Percentiles rank a stretch among this genome's conserved stretches.
phyloP scores from a whole-genome alignment of 2,113 vertebrate species.

The Megaceryle maxima region DNA sequence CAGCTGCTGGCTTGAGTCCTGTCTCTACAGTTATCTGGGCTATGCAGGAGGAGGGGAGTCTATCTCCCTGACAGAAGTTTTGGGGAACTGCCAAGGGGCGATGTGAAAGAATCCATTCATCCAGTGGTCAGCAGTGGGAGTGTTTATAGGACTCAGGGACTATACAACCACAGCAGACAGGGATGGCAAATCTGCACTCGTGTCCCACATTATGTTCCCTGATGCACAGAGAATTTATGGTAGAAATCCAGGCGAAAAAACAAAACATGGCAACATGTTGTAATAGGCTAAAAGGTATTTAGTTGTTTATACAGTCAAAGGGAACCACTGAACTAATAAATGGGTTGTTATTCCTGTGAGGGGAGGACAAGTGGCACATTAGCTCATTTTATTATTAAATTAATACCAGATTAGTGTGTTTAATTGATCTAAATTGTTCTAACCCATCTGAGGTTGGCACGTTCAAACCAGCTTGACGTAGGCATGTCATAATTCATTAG shows the following conservation, averaged over 20 bases:
- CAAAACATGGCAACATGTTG: fast-evolving
- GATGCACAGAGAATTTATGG: neutral
- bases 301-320: neutral
- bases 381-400: conserved; percentile 36
- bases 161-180: neutral
- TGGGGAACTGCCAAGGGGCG: neutral
- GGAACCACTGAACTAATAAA: neutral
- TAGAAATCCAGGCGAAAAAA: neutral
- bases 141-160: neutral
- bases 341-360: neutral
- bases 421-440: conserved; percentile 23
- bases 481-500: neutral
- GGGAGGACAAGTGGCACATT: neutral
- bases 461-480: neutral
- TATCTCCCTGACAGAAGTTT: neutral
- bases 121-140: neutral
- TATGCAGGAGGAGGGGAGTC: neutral
- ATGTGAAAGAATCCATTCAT: conserved; percentile 19
- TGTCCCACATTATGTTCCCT: neutral
- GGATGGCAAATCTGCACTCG: neutral
- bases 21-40: neutral
- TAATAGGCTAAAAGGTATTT: neutral
- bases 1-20: neutral
- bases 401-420: neutral
- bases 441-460: neutral